phyloP scores from a whole-genome alignment of 2,888 invertebrate genomes.

The Phyto melanocephala region DNA sequence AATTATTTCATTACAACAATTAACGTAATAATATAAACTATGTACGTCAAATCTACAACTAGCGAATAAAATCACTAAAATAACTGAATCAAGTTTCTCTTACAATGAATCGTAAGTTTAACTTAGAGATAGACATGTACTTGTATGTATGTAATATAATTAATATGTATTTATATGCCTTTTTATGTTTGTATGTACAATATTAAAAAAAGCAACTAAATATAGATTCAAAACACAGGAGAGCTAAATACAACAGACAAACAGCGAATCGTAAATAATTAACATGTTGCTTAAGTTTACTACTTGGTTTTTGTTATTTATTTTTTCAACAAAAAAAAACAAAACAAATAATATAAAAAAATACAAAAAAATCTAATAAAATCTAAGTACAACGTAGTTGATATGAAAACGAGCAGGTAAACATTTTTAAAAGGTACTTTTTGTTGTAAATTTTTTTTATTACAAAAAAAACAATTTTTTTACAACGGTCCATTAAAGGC shows the following conservation, averaged over 20 bases:
- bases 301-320: conserved; percentile 5
- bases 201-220: neutral
- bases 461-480: conserved; percentile 1
- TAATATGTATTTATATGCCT: too few species aligned
- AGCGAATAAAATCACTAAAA: neutral
- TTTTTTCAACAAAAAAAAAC: conserved; percentile 3
- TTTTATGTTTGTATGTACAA: neutral
- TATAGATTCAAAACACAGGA: neutral
- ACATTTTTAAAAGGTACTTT: conserved; percentile 38
- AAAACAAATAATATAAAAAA: neutral
- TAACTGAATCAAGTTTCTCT: conserved; percentile 51
- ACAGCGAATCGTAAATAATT: conserved; percentile 62
- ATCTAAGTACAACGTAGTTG: conserved; percentile 1
- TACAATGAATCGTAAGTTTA: conserved; percentile 43
- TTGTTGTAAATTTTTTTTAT: conserved; percentile 15
- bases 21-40: conserved; percentile 59
- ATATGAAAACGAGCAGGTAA: conserved; percentile 6
- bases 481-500: conserved; percentile 63
- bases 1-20: conserved; percentile 61
- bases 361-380: neutral
- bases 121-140: neutral
- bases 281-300: conserved; percentile 61
- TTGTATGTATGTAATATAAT: neutral
- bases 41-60: conserved; percentile 43
- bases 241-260: conserved; percentile 8